These are phyloP conservation scores for Drosophila gaucha DNA, from an alignment of 2,888 invertebrate genomes.

Conservation along the genomic window DNA sequence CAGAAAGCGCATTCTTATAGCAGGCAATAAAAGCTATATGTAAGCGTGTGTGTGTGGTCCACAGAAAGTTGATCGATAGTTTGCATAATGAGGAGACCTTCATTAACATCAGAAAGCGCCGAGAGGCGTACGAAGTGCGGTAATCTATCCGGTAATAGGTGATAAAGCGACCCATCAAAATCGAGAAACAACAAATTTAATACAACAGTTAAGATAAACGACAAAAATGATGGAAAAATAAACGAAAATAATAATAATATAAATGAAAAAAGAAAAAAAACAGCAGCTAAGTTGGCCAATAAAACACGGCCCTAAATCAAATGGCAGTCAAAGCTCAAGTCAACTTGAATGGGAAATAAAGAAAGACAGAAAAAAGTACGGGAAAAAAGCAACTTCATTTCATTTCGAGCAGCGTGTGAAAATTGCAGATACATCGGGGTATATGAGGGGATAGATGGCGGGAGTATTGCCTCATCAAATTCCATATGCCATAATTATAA, in stretches of 20 bases:
- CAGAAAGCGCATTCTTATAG: not conserved
- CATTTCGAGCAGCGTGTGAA: slow-evolving; percentile 49
- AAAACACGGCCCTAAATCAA: slow-evolving; percentile 49
- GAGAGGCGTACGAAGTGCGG: slow-evolving; percentile 43
- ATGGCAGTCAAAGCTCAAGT: no score
- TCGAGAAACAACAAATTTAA: slow-evolving; percentile 36
- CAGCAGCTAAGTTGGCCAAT: slow-evolving; percentile 40
- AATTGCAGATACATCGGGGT: not conserved
- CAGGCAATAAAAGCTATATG: not conserved
- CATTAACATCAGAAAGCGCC: slow-evolving; percentile 56
- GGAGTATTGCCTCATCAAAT: slow-evolving; percentile 57
- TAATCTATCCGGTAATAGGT: slow-evolving; percentile 56
- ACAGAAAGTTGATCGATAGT: slow-evolving; percentile 26
- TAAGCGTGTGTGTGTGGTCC: slow-evolving; percentile 18
- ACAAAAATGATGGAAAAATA: not conserved
- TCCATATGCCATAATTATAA: slow-evolving; percentile 59
- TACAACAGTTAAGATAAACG: slow-evolving; percentile 34
- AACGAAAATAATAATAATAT: slow-evolving; percentile 1
- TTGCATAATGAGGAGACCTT: slow-evolving; percentile 50
- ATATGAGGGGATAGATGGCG: not conserved
- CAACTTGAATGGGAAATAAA: slow-evolving; percentile 21
- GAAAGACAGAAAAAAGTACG: slow-evolving; percentile 20
- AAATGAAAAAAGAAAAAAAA: not conserved
- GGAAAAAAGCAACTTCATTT: slow-evolving; percentile 38
- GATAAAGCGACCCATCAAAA: slow-evolving; percentile 35